Percentiles rank a stretch among this genome's conserved stretches.
Conservation (phyloP, 2,888 invertebrate genomes). For the Eustalomyia histrio region DNA sequence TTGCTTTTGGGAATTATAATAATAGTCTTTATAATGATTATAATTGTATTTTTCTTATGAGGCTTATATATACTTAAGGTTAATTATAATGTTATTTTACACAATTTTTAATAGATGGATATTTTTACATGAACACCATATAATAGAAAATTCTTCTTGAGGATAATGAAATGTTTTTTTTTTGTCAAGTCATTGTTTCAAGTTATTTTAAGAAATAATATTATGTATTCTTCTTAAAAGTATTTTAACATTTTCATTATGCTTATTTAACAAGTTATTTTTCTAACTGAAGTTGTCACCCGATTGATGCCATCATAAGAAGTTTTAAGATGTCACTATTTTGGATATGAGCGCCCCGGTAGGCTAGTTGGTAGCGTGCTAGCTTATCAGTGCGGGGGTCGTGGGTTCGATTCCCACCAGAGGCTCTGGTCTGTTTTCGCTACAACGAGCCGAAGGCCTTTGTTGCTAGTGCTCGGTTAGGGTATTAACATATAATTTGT, state of each 20-base stretch:
- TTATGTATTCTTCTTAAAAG: not conserved
- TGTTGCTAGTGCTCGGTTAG: no score
- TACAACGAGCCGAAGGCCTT: no score
- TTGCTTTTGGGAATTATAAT: slow-evolving; percentile 47
- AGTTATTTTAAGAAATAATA: slow-evolving; percentile 42
- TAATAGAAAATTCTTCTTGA: not conserved
- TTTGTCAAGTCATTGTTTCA: slow-evolving; percentile 53
- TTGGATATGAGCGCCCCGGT: no score
- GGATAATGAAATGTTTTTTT: not conserved
- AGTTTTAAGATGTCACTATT: no score
- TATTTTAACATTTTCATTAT: not conserved
- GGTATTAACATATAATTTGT: no score
- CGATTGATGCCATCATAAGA: no score
- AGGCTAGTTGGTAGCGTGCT: no score
- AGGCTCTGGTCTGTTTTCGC: no score
- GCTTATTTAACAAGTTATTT: not conserved
- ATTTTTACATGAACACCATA: not conserved
- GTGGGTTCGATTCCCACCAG: no score
- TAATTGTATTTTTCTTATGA: not conserved
- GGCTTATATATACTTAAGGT: not conserved
- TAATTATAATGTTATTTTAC: slow-evolving; percentile 7
- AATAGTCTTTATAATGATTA: slow-evolving; percentile 4
- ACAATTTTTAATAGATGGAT: not conserved
- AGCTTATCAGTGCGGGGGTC: no score
- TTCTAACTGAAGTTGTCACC: no score